Base-by-base conservation (phyloP, 2,797 vertebrate genomes). In the Iguana delicatissima region DNA sequence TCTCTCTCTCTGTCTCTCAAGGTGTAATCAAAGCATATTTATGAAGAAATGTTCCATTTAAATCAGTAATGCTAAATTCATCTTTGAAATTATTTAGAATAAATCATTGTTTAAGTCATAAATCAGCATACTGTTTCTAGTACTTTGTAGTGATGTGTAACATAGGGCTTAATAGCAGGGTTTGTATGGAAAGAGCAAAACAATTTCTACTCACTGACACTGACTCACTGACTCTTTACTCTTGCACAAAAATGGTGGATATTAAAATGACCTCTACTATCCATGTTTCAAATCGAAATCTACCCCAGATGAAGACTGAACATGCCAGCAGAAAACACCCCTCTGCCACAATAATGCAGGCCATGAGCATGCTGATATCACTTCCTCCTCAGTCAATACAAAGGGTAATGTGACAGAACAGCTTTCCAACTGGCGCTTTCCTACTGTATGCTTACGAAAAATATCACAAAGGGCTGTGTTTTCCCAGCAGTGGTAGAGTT, bases 61-160 rank as follows among this genome's bases (percentile, higher is more conserved):
- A 62, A 35, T 32, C 16, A 73, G 52, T 26, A n/a, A 42, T 9
- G 50, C 64, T 85, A 69, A 5, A 24, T 50, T 74, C 26, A 29
- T 14, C 26, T 92, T 22, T 88, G 89, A 57, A 91, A 86, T 92
- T 86, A 32, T 69, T 69, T 69, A 29, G 67, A 10, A 69, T 32
- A 69, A 69, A 69, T 69, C 24, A 69, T 74, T 24, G 55, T 88
- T 96, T 95, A 90, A 92, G 77, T 6, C 16, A 83, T 91, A 73
- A 77, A 93, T 91, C 76, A 50, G 26, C 26, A 67, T 67, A 35
- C 35, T 14, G 32, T 62, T 84, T 6, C 35, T 8, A 26, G 10
- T 64, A 42, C 14, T 55, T 0, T 74, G 14, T 50, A 57, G 38
- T 57, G 52, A 57, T 67, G 35, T 22, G 20, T 87, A 50, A 67